Evolutionary conservation across 2,113 vertebrate genomes (phyloP), one percentile per base, ranked within the genome.

Genomic region (Oriolus oriolus): DNA sequence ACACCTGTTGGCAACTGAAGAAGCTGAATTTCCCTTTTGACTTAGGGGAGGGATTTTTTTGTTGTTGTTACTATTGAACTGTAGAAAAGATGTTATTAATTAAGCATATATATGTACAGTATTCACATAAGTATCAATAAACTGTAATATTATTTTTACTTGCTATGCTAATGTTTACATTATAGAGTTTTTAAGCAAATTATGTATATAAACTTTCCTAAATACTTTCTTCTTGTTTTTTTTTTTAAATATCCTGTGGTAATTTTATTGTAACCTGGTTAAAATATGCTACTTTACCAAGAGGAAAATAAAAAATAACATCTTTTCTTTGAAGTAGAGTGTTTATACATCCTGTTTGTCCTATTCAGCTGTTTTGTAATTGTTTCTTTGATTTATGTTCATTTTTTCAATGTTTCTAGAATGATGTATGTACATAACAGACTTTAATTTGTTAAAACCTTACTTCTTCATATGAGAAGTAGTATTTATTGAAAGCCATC

Each of bases 171-270:
- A 76, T 86, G 98, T 98, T 98, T 98, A 98, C 97, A 97, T 64
- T 35, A 86, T 74, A 97, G 91, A 94, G 60, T 98, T 98, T 98
- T 96, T 96, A 97, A 97, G 91, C 87, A 95, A 98, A 97, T 96
- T 95, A 13, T 97, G 94, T 96, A 97, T 98, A 97, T 97, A 97
- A 97, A 97, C 95, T 98, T 98, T 98, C 98, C 92, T 97, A 97
- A 97, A 96, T 69, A 89, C 64, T 89, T 96, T 90, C 88, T 97
- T 97, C 89, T 96, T 96, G 17, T 45, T 66, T 35, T 42, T 64
- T 97, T 97, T 97, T 97, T 97, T 97, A 96, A 97, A 95, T 97
- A 97, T 90, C 70, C 93, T 97, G 94, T 97, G 96, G 90, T 95
- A 90, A 97, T 97, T 98, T 98, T 98, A 95, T 97, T 98, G 97